phyloP scores from a whole-genome alignment of 2,113 vertebrate species.

The Rhadina sibilatrix region DNA sequence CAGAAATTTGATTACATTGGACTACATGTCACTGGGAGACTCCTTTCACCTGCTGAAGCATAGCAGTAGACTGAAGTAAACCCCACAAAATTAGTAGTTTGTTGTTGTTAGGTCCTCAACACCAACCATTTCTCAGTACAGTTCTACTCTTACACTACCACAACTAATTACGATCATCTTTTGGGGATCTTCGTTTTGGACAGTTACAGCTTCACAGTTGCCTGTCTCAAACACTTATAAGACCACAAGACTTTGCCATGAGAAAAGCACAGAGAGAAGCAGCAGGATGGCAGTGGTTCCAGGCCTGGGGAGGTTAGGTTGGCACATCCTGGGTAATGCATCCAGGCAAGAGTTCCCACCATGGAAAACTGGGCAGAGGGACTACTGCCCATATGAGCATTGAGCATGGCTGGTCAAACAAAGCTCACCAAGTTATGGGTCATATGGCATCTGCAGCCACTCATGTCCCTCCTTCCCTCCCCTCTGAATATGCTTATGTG shows the following conservation, averaged over 20 bases:
- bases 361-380: neutral
- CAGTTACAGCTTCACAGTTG: fast-evolving
- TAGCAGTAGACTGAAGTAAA: neutral
- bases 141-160: neutral
- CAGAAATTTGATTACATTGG: neutral
- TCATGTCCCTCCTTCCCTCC: too few relatives aligned
- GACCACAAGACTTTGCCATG: neutral
- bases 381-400: fast-evolving
- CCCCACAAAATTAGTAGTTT: neutral
- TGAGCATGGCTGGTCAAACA: fast-evolving
- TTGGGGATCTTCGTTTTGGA: neutral
- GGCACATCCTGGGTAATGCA: neutral
- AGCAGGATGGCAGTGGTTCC: neutral
- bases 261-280: neutral
- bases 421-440: neutral
- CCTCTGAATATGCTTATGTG: neutral
- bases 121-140: neutral
- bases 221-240: neutral
- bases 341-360: neutral
- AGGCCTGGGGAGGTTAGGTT: neutral
- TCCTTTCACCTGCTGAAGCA: neutral
- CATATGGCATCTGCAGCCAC: neutral
- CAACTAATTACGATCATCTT: neutral
- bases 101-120: neutral
- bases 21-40: neutral